Conservation (phyloP, 1,140 invertebrate genomes). For the Pseudomyrmex sp. region DNA sequence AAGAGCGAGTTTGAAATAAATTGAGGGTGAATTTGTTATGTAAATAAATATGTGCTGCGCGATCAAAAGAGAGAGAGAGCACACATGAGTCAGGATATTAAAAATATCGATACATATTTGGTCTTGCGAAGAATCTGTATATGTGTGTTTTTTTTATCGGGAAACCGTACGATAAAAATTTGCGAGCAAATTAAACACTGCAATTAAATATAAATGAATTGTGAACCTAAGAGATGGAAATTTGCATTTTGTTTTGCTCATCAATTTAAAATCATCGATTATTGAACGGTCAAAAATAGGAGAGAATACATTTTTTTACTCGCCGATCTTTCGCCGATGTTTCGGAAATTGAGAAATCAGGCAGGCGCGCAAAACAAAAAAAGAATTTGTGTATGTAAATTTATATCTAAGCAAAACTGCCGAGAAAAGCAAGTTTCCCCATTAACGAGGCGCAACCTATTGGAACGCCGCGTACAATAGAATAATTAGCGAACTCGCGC, state of each 20-base stretch:
- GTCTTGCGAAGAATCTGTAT: not conserved
- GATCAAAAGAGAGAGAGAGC: not conserved
- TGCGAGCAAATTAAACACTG: not conserved
- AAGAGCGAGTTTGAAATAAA: not conserved
- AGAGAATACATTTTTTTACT: not conserved
- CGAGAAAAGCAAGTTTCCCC: not conserved
- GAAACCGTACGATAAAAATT: not conserved
- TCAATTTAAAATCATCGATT: not conserved
- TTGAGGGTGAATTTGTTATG: not conserved
- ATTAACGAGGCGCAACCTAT: conserved; percentile 37
- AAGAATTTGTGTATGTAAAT: not conserved
- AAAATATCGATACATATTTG: not conserved
- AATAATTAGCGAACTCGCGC: conserved; percentile 43
- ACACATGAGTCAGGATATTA: not conserved
- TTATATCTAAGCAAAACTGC: not conserved
- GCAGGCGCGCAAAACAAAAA: not conserved
- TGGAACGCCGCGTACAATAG: conserved; percentile 27
- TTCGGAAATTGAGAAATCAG: not conserved
- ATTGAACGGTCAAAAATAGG: not conserved
- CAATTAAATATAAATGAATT: too few relatives aligned
- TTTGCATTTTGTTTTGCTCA: not conserved
- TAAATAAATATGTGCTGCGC: not conserved
- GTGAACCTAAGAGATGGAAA: not conserved
- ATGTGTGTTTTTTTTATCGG: not conserved
- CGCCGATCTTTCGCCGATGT: not conserved